Evolutionary conservation across 1,140 invertebrate species (phyloP), one percentile per base, ranked within the genome.

Genomic region (Leguminivora glycinivorella): DNA sequence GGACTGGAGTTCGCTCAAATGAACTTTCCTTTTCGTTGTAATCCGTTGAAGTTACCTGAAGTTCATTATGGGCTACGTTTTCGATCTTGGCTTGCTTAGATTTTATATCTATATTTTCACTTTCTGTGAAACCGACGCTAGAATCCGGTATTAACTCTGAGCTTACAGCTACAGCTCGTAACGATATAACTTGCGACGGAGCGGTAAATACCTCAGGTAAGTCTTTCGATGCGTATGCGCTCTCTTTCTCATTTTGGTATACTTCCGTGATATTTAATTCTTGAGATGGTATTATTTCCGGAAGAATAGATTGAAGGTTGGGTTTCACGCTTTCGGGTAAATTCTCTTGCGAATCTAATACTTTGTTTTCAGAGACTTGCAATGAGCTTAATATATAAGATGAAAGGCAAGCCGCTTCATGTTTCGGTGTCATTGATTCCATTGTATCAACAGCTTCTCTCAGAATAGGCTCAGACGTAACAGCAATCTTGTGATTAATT

Each of bases 1-100:
- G 74, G 69, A 72, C 79, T 12, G 26, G 19, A 2, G 38, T 70
- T 25, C 63, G 40, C 63, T 73, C 38, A 24, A 90, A 73, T 29
- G 26, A 12, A 70, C 67, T 71, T 81, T 91, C 88, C 71, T 81
- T 89, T 81, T 91, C 88, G 77, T 84, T 83, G 34, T 60, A 87
- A 34, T 81, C 67, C 25, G 79, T 78, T 10, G 83, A 77, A 69
- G 79, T 82, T n/a, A 87, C 70, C n/a, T 81, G 69, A 38, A 91
- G 17, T 78, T 85, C 87, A 56, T 85, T 84, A 75, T 77, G 77
- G 17, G 75, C 17, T 68, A 85, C 68, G 68, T 86, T 88, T 75
- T 84, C 75, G 34, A 89, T 24, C 19, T 68, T 81, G 17, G 83
- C 87, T 70, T 71, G 77, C 75, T 82, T 81, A 6, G 68, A 1